Evolutionary conservation across 2,797 vertebrate genomes (phyloP).

Genomic region (Chromis chromis): DNA sequence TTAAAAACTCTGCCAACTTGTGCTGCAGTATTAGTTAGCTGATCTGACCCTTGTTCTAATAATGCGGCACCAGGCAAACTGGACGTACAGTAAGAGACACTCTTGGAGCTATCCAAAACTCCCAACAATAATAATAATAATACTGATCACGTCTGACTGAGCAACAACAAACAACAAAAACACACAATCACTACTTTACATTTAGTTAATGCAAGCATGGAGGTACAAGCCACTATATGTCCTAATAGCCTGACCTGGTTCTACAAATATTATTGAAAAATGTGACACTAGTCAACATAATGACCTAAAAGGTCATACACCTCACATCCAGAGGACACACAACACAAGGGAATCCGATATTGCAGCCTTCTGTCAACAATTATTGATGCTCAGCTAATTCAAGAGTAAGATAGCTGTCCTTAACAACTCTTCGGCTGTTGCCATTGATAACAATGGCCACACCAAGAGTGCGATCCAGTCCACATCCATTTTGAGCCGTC

Average conservation of each 20-base stretch:
- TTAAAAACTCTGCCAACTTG: slow-evolving; percentile 12
- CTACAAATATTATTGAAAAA: not conserved
- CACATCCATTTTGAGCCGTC: slow-evolving; percentile 66
- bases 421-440: slow-evolving; percentile 11
- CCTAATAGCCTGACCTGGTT: not conserved
- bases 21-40: slow-evolving; percentile 24
- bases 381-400: slow-evolving; percentile 18
- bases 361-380: slow-evolving; percentile 11
- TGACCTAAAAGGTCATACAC: not conserved
- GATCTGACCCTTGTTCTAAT: slow-evolving; percentile 36
- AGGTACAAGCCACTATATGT: not conserved
- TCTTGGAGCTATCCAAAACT: too few relatives aligned
- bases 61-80: not conserved
- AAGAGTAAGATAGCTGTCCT: slow-evolving; percentile 4
- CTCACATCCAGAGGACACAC: not conserved
- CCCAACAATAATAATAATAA: too few relatives aligned
- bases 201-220: slow-evolving; percentile 1
- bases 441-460: slow-evolving; percentile 42
- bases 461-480: slow-evolving; percentile 48
- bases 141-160: too few relatives aligned
- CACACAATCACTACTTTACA: too few relatives aligned
- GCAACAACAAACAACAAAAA: too few relatives aligned
- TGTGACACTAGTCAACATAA: not conserved
- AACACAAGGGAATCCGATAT: not conserved
- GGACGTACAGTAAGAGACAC: too few relatives aligned